Evolutionary conservation across 2,888 invertebrate species (phyloP).

Genomic region (Chloroclysta siterata): DNA sequence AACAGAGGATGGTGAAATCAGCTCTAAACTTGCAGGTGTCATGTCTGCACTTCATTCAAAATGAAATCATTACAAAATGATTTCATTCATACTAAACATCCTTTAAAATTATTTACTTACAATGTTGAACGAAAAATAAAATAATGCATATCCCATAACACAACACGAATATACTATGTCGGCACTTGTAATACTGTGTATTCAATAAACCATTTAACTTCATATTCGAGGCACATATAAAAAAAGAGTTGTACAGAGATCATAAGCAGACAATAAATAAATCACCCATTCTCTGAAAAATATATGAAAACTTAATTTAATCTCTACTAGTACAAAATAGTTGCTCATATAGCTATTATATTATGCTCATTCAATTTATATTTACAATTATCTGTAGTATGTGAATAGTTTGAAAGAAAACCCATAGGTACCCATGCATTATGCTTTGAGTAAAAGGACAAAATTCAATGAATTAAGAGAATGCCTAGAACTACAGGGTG

Average conservation of each 20-base stretch:
- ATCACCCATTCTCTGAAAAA: conserved; percentile 19
- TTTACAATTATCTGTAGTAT: conserved; percentile 24
- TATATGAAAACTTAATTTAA: conserved; percentile 34
- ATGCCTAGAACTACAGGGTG: too few species aligned
- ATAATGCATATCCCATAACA: conserved; percentile 7
- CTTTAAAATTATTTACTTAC: conserved; percentile 4
- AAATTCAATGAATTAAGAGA: too few species aligned
- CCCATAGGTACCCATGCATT: neutral
- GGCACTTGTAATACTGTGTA: conserved; percentile 41
- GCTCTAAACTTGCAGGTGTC: too few species aligned
- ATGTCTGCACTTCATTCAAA: conserved; percentile 5
- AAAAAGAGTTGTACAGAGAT: conserved; percentile 27
- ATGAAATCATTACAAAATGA: neutral
- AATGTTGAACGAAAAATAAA: conserved; percentile 13
- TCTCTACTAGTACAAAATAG: conserved; percentile 34
- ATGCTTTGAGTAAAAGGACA: too few species aligned
- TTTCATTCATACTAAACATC: neutral
- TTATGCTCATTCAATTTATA: conserved; percentile 2
- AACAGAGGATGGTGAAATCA: too few species aligned
- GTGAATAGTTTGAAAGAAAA: conserved; percentile 5
- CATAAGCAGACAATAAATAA: conserved; percentile 30
- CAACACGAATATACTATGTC: conserved; percentile 17
- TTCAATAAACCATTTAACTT: conserved; percentile 22
- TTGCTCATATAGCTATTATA: conserved; percentile 28
- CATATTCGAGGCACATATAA: conserved; percentile 39